Evolutionary conservation across 1,140 invertebrate genomes (phyloP).

Genomic region (Tribolium castaneum): DNA sequence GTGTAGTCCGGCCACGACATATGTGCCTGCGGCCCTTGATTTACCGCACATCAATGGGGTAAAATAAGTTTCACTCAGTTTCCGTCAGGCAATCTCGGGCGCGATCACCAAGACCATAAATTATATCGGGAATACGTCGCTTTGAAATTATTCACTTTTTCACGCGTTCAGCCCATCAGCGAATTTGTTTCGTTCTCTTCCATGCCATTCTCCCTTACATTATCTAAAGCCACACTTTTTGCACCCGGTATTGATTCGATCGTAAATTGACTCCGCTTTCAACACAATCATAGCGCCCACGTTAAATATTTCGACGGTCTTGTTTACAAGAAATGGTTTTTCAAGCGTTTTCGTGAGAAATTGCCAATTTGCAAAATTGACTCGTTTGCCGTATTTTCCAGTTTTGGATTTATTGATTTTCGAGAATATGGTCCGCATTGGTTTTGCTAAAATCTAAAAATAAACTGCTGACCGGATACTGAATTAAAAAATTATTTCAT

Average conservation of each 20-base stretch:
- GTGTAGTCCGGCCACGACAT: constrained; percentile 75
- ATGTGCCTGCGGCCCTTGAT: constrained; percentile 74
- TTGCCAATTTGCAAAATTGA: too few relatives aligned
- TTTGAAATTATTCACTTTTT: constrained; percentile 16
- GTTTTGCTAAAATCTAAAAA: too few relatives aligned
- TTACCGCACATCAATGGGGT: constrained; percentile 67
- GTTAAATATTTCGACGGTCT: neutral
- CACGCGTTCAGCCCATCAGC: neutral
- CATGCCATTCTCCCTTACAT: constrained; percentile 21
- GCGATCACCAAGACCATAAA: neutral
- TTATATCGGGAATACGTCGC: constrained; percentile 1
- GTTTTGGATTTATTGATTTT: too few relatives aligned
- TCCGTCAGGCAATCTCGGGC: neutral
- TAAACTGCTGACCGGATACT: too few relatives aligned
- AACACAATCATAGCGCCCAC: constrained; percentile 6
- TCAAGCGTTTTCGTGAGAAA: neutral
- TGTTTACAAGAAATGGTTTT: neutral
- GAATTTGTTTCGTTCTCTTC: constrained; percentile 28
- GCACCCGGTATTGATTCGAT: constrained; percentile 22
- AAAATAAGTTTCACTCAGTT: constrained; percentile 42
- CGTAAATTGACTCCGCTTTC: constrained; percentile 26
- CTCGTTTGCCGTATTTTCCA: too few relatives aligned
- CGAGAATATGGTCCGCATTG: too few relatives aligned
- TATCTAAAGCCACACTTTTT: constrained; percentile 26
- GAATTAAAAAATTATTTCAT: too few relatives aligned